phyloP scores from a whole-genome alignment of 2,888 invertebrate species.

The Epirrhoe tristata region DNA sequence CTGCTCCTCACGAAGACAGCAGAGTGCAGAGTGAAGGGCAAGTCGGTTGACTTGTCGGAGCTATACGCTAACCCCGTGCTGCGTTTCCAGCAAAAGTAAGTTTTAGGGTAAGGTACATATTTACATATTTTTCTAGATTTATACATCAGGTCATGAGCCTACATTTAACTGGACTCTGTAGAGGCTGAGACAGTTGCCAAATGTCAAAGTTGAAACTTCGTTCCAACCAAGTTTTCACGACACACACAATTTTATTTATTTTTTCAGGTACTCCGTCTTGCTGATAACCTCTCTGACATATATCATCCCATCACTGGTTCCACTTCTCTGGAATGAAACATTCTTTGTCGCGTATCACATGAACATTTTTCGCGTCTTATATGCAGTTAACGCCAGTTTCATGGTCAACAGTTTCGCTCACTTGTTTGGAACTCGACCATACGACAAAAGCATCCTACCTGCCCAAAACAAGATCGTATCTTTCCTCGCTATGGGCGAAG shows the following conservation, averaged over 20 bases:
- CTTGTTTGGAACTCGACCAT: background rate
- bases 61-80: slow-evolving; percentile 88
- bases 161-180: no score
- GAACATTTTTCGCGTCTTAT: background rate
- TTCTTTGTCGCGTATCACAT: background rate
- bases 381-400: no score
- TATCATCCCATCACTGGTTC: background rate
- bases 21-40: slow-evolving; percentile 88
- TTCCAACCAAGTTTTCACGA: no score
- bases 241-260: no score
- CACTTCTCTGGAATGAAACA: background rate
- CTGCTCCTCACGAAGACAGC: slow-evolving; percentile 90
- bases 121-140: no score
- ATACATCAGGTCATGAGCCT: no score
- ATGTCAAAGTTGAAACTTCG: no score
- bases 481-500: background rate
- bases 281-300: background rate
- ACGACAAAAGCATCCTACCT: slow-evolving; percentile 2
- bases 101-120: background rate
- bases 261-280: no score
- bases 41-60: slow-evolving; percentile 88
- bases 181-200: no score
- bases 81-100: slow-evolving; percentile 87
- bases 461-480: slow-evolving; percentile 2
- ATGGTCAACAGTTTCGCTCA: slow-evolving; percentile 4